phyloP scores from a whole-genome alignment of 2,797 vertebrate genomes.

The Pteronotus mesoamericanus region DNA sequence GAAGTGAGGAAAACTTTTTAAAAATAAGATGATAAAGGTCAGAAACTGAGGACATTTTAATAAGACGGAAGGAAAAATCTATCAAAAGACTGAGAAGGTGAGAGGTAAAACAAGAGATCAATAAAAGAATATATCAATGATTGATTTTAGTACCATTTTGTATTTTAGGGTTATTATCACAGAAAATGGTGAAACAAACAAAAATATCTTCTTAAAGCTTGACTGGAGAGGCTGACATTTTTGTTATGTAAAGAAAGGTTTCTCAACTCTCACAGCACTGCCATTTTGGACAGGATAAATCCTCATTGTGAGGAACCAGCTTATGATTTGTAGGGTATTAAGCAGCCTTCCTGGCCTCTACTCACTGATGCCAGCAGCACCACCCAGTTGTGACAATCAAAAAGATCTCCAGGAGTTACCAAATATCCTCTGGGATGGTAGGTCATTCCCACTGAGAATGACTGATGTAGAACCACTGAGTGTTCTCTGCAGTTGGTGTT shows the following conservation, averaged over 20 bases:
- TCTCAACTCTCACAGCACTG: not conserved
- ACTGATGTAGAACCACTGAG: not conserved
- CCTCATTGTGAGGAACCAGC: not conserved
- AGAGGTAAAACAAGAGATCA: not conserved
- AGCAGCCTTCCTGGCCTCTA: not conserved
- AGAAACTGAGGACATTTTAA: not conserved
- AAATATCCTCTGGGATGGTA: not conserved
- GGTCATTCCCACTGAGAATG: not conserved
- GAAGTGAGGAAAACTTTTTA: not conserved
- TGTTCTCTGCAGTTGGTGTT: not conserved
- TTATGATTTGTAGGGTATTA: not conserved
- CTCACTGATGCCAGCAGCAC: not conserved
- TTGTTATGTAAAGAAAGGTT: not conserved
- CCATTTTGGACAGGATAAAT: not conserved
- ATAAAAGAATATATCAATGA: not conserved
- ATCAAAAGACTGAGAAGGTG: not conserved
- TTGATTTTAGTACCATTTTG: not conserved
- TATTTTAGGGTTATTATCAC: not conserved
- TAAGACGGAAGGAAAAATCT: not conserved
- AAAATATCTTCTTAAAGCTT: not conserved
- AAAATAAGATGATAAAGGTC: not conserved
- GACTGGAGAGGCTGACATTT: not conserved
- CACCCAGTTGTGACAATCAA: not conserved
- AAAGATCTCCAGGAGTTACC: not conserved
- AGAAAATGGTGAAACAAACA: not conserved